Evolutionary conservation across 2,113 vertebrate genomes (phyloP).

Genomic region (Alosa alosa): DNA sequence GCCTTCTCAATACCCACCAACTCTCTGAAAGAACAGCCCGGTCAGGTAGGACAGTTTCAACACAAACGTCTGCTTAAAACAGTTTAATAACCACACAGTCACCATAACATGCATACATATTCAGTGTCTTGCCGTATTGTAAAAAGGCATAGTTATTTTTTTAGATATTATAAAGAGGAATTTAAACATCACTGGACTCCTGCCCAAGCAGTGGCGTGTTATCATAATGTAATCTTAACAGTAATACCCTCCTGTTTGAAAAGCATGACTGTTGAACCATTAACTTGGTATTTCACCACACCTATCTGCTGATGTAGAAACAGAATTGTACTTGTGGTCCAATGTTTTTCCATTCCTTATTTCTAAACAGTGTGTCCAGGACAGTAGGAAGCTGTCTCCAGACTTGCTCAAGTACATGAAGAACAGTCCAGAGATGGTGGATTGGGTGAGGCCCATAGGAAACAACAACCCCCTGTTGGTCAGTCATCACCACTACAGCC

Average conservation of each 20-base stretch:
- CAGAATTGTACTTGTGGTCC: not conserved
- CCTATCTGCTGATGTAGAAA: not conserved
- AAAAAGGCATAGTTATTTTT: not conserved
- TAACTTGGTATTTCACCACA: not conserved
- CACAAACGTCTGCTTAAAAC: not conserved
- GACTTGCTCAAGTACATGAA: slow-evolving; percentile 31
- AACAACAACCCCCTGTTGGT: slow-evolving; percentile 46
- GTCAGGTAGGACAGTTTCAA: slow-evolving; percentile 43
- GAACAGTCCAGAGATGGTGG: slow-evolving; percentile 48
- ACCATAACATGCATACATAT: not conserved
- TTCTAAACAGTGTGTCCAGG: slow-evolving; percentile 3
- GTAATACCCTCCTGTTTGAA: not conserved
- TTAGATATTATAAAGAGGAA: not conserved
- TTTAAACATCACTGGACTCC: no score
- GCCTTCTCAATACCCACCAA: not conserved
- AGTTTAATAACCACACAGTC: not conserved
- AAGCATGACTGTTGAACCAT: not conserved
- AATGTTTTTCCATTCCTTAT: not conserved
- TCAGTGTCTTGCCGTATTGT: not conserved
- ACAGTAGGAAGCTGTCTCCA: slow-evolving; percentile 17
- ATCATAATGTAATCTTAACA: not conserved
- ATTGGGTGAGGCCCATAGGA: slow-evolving; percentile 45
- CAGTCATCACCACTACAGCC: slow-evolving; percentile 58
- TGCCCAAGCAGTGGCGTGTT: not conserved
- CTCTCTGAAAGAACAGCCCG: not conserved